These are phyloP conservation scores for Rhinolophus ferrumequinum DNA, from an alignment of 2,113 vertebrate genomes.

Conservation along the genomic window DNA sequence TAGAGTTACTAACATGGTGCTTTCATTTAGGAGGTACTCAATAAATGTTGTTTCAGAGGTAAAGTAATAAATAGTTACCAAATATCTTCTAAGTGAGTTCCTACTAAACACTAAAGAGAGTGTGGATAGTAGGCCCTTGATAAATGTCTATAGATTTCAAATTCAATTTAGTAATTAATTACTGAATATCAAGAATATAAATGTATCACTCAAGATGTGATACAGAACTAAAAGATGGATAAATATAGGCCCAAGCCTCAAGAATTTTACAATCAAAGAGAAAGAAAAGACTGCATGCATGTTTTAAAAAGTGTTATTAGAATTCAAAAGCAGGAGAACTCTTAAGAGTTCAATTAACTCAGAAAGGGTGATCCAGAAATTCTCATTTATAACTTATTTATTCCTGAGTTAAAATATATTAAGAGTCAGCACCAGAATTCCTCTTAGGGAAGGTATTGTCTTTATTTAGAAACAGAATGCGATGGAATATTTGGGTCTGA, in stretches of 20 bases:
- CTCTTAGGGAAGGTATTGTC: not conserved
- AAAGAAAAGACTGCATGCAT: not conserved
- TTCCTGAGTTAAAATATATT: not conserved
- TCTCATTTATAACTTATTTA: constrained; percentile 17
- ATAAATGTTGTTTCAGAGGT: not conserved
- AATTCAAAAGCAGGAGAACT: constrained; percentile 46
- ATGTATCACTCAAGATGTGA: not conserved
- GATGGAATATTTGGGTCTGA: not conserved
- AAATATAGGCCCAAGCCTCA: not conserved
- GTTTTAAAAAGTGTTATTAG: not conserved
- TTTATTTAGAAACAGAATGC: constrained; percentile 33
- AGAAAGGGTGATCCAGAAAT: not conserved
- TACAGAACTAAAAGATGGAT: not conserved
- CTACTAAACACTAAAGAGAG: not conserved
- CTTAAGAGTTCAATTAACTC: not conserved
- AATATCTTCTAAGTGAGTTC: not conserved
- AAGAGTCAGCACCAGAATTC: not conserved
- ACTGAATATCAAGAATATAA: not conserved
- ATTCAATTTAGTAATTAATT: constrained; percentile 29
- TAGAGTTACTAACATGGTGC: not conserved
- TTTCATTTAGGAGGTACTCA: not conserved
- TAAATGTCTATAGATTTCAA: not conserved
- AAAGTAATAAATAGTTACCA: constrained; percentile 26
- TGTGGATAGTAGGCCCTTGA: not conserved
- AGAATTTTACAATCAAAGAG: constrained; percentile 20